Percentiles rank a stretch among this genome's conserved stretches.
phyloP scores from a whole-genome alignment of 2,888 invertebrate species.

The Apotomis betuletana region DNA sequence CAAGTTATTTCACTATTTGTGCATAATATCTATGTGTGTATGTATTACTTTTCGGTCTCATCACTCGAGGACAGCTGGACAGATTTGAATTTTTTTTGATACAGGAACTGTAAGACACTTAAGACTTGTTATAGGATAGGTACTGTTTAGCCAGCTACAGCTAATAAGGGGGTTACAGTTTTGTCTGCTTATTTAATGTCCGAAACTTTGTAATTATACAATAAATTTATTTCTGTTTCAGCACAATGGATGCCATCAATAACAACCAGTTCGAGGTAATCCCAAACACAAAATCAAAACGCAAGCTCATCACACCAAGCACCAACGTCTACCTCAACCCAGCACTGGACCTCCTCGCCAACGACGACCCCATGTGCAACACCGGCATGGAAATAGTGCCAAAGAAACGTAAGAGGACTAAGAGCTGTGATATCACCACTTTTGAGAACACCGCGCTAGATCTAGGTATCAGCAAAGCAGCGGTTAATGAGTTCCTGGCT shows the following conservation, averaged over 20 bases:
- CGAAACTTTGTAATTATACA: neutral
- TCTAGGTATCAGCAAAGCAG: slow-evolving; percentile 66
- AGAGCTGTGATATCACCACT: slow-evolving; percentile 66
- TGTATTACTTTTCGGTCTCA: no score
- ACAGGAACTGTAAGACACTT: no score
- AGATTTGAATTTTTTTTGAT: no score
- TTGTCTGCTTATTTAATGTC: no score
- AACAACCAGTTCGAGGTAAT: slow-evolving; percentile 79
- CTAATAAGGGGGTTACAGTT: no score
- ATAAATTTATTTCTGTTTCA: slow-evolving; percentile 44
- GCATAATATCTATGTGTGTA: no score
- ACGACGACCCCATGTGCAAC: slow-evolving; percentile 79
- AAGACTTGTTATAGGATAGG: no score
- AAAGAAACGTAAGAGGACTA: slow-evolving; percentile 72
- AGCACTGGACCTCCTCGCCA: slow-evolving; percentile 73
- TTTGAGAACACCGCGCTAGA: slow-evolving; percentile 78
- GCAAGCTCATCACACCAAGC: slow-evolving; percentile 69
- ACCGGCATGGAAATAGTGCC: slow-evolving; percentile 78
- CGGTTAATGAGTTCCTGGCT: slow-evolving; percentile 69
- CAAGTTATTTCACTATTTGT: no score
- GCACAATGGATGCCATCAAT: slow-evolving; percentile 66
- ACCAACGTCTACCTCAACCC: slow-evolving; percentile 76
- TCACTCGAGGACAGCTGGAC: no score
- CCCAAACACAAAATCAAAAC: slow-evolving; percentile 63
- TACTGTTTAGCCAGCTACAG: no score